These are phyloP conservation scores for Brachyrhaphis roseni DNA, from an alignment of 2,797 vertebrate species.

Conservation along the genomic window DNA sequence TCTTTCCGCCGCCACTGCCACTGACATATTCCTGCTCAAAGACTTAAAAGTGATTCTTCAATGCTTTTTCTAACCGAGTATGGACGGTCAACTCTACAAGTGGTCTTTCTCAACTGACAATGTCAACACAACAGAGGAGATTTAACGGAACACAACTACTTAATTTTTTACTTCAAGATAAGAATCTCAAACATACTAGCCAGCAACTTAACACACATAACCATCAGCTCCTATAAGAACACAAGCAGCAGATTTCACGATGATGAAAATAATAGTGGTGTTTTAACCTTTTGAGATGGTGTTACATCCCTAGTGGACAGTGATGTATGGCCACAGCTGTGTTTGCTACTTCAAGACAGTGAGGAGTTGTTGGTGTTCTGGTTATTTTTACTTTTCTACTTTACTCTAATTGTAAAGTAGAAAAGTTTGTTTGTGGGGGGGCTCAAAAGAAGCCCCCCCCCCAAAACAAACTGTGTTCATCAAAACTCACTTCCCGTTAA, in stretches of 20 bases:
- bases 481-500: constrained; percentile 4
- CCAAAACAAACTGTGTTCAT: constrained; percentile 20
- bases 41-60: not conserved
- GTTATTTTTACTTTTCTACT: constrained; percentile 56
- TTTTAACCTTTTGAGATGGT: not conserved
- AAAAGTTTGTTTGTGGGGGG: too few relatives aligned
- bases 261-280: not conserved
- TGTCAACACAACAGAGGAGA: not conserved
- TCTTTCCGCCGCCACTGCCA: not conserved
- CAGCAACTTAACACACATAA: not conserved
- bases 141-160: not conserved
- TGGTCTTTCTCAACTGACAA: not conserved
- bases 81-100: not conserved
- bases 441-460: constrained; percentile 1
- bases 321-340: constrained; percentile 51
- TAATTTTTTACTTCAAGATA: not conserved
- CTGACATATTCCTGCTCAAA: not conserved
- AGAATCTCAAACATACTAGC: not conserved
- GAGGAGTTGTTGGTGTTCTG: constrained; percentile 41
- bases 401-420: not conserved
- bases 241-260: not conserved
- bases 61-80: not conserved
- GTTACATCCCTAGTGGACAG: constrained; percentile 7
- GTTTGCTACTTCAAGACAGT: constrained; percentile 45
- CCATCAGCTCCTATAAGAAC: not conserved